phyloP scores from a whole-genome alignment of 1,140 invertebrate species.

The Stenopsyche tienmushanensis region DNA sequence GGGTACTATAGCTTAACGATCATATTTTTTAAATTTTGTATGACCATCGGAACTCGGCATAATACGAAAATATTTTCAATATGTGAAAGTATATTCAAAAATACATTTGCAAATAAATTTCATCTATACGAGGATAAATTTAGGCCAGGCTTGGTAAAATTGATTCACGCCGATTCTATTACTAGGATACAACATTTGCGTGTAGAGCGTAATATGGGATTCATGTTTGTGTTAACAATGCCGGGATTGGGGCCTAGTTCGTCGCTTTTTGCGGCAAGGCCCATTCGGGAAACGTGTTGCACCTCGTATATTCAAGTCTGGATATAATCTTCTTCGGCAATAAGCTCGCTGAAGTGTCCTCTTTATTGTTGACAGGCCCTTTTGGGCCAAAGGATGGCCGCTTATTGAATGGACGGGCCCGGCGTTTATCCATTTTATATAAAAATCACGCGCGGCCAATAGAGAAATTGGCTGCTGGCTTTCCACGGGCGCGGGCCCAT shows the following conservation, averaged over 20 bases:
- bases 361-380: slow-evolving; percentile 30
- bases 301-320: slow-evolving; percentile 5
- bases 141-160: too few relatives aligned
- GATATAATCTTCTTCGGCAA: slow-evolving; percentile 21
- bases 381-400: neutral
- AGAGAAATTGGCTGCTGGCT: slow-evolving; percentile 3
- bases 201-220: slow-evolving; percentile 18
- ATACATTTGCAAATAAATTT: too few relatives aligned
- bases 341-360: slow-evolving; percentile 20
- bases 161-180: too few relatives aligned
- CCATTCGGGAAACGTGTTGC: slow-evolving; percentile 27
- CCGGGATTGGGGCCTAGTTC: neutral
- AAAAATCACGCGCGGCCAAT: slow-evolving; percentile 21
- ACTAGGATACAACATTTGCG: too few relatives aligned
- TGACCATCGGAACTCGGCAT: too few relatives aligned
- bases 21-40: too few relatives aligned
- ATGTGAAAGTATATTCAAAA: too few relatives aligned
- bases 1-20: too few relatives aligned
- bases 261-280: neutral
- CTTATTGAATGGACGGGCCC: slow-evolving; percentile 22
- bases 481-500: neutral
- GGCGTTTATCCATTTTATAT: slow-evolving; percentile 18
- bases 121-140: too few relatives aligned
- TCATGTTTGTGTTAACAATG: slow-evolving; percentile 12
- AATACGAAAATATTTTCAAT: too few relatives aligned